Base-by-base conservation (phyloP, 2,797 vertebrate genomes). In the Enteromius unitaeniatus region DNA sequence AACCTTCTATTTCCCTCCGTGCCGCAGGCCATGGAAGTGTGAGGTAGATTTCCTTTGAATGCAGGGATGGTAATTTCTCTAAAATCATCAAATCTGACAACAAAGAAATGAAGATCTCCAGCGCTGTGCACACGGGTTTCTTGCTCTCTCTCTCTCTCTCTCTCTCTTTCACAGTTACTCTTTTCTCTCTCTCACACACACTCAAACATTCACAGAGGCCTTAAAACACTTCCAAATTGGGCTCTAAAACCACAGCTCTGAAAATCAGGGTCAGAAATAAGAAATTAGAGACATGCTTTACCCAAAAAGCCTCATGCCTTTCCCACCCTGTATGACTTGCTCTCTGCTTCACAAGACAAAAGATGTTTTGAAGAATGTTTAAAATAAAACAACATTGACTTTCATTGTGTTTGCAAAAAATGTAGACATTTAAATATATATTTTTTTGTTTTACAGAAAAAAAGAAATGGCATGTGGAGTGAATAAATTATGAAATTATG, bases 31-130 rank as follows among this genome's bases (percentile, higher is more conserved):
- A 87, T 90, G 75, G 89, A 87, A 91, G 89, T 89, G 82, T 83
- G 77, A 88, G 92, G 89, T 89, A 79, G 92, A 90, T 92, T 91
- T 88, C 91, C 94, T 95, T 94, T 95, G 93, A 95, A 94, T 94
- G 89, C 91, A 84, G 88, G 89, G 89, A 90, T 92, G 91, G 89
- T 93, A 94, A 93, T 94, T 95, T 94, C 92, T 92, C 91, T 94
- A 92, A 95, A 94, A 95, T 95, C 94, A 95, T 95, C 94, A 95
- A 94, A 94, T 94, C 93, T 94, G 93, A 95, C 94, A 95, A 95
- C 95, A 95, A 95, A 95, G 93, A 92, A 94, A 93, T 91, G 93
- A 92, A 93, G 92, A 93, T 93, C 93, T 93, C 91, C 91, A 92
- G 90, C 92, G 88, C 91, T 92, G 92, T 92, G 92, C 93, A 93